phyloP scores from a whole-genome alignment of 2,888 invertebrate species.

The Polia nebulosa region DNA sequence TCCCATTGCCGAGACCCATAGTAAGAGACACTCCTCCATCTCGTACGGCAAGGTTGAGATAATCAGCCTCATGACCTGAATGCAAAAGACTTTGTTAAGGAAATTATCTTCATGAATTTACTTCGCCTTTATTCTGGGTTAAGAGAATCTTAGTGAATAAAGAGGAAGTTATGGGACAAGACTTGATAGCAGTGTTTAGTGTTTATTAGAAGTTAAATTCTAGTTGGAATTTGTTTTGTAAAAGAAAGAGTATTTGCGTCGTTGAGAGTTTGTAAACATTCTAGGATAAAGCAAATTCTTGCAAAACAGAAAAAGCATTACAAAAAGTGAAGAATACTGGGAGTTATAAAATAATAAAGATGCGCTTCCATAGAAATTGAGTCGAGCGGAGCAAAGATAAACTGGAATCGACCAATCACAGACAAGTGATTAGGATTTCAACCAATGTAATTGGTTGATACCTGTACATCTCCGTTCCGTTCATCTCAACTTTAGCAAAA shows the following conservation, averaged over 20 bases:
- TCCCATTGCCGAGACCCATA: slow-evolving; percentile 97
- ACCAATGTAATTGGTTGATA: not conserved
- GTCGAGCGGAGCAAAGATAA: not conserved
- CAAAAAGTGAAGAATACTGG: not conserved
- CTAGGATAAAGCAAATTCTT: not conserved
- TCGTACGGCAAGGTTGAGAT: slow-evolving; percentile 96
- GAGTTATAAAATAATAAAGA: not conserved
- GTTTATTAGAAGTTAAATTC: slow-evolving; percentile 19
- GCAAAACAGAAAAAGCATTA: not conserved
- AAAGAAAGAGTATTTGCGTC: not conserved
- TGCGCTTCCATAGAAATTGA: not conserved
- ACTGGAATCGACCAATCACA: not conserved
- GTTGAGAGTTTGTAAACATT: not conserved
- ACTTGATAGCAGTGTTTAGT: not conserved
- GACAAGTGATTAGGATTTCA: not conserved
- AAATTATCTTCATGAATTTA: slow-evolving; percentile 31
- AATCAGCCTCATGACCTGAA: slow-evolving; percentile 96
- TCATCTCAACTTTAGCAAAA: not conserved
- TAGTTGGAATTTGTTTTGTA: not conserved
- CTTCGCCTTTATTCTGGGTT: slow-evolving; percentile 1
- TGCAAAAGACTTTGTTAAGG: slow-evolving; percentile 28
- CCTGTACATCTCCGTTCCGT: not conserved
- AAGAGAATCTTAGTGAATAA: slow-evolving; percentile 15
- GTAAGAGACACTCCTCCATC: slow-evolving; percentile 97
- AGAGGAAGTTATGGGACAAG: slow-evolving; percentile 14